These are phyloP conservation scores for Linyphia triangularis DNA, from an alignment of 2,888 invertebrate species.

Conservation along the genomic window DNA sequence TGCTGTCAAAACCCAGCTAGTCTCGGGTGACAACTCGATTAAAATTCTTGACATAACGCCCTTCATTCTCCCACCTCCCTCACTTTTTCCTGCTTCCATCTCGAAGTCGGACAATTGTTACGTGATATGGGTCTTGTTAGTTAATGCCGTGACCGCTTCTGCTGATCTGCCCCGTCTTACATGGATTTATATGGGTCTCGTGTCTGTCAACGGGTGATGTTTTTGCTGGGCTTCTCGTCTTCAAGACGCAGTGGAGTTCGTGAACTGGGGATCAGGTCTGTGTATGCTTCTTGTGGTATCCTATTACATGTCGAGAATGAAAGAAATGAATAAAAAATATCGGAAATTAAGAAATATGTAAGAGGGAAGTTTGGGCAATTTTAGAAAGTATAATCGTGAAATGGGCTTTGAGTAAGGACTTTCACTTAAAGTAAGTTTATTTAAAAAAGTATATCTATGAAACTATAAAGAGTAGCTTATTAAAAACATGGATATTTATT, in stretches of 20 bases:
- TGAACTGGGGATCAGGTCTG: background rate
- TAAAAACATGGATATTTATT: too few species aligned
- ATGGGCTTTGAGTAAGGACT: too few species aligned
- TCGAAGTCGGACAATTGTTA: background rate
- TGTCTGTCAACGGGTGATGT: constrained; percentile 14
- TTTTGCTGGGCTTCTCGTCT: background rate
- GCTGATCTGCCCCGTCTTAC: background rate
- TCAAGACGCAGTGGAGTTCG: constrained; percentile 5
- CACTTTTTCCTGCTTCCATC: background rate
- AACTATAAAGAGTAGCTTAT: too few species aligned
- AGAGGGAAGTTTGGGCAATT: background rate
- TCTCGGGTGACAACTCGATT: constrained; percentile 69
- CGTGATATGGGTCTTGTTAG: background rate
- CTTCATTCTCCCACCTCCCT: constrained; percentile 14
- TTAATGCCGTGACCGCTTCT: background rate
- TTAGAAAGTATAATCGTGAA: too few species aligned
- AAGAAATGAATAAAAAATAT: background rate
- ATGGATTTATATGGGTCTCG: background rate
- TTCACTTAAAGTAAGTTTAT: too few species aligned
- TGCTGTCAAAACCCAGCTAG: constrained; percentile 35
- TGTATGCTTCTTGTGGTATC: background rate
- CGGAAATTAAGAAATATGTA: too few species aligned
- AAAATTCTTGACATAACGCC: constrained; percentile 51
- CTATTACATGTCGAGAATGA: background rate
- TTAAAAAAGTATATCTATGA: too few species aligned